A percentile compares a stretch with the other conserved stretches of the same genome.
Evolutionary conservation across 2,888 invertebrate species (phyloP).

Genomic region (Calameuta idolon): DNA sequence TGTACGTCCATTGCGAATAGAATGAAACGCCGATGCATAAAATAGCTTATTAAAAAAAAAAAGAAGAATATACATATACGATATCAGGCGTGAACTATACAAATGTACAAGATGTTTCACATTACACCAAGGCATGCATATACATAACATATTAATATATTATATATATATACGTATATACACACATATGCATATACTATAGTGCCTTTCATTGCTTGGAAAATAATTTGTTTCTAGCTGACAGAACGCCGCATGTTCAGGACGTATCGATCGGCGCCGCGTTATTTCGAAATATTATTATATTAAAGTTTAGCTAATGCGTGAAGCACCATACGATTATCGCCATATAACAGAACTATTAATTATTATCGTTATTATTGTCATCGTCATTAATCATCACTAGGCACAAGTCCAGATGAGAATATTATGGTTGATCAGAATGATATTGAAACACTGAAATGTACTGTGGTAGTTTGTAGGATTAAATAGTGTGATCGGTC

Average conservation of each 20-base stretch:
- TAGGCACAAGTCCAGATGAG: background rate
- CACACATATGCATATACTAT: background rate
- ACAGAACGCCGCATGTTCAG: background rate
- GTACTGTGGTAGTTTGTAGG: background rate
- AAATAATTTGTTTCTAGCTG: background rate
- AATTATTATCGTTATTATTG: constrained; percentile 20
- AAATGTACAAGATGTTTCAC: background rate
- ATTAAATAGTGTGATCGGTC: background rate
- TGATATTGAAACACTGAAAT: background rate
- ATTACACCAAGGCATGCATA: background rate
- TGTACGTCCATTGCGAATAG: background rate
- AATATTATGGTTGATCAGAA: background rate
- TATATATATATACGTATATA: no score
- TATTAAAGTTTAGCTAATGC: constrained; percentile 3
- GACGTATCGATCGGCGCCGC: background rate
- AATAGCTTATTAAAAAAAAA: background rate
- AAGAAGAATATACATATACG: background rate
- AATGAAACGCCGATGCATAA: background rate
- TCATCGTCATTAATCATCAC: constrained; percentile 21
- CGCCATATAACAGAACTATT: constrained; percentile 9
- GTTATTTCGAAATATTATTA: background rate
- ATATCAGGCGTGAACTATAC: background rate
- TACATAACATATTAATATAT: no score
- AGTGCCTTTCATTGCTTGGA: constrained; percentile 6
- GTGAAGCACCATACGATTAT: constrained; percentile 10